Conservation (phyloP, 2,797 vertebrate species). For the Anabas testudineus region DNA sequence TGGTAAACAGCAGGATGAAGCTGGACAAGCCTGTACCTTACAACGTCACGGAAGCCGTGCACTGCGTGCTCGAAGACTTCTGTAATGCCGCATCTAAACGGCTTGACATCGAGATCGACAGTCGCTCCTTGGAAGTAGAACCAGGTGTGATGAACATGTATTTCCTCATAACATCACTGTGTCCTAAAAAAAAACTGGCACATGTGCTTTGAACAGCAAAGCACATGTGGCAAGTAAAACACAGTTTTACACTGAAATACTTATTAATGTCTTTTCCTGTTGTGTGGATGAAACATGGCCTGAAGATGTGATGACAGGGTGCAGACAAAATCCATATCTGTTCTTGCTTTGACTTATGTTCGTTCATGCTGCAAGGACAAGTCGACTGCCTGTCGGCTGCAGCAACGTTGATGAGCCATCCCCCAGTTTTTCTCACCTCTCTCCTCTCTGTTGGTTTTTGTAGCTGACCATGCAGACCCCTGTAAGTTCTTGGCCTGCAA, state of each 20-base stretch:
- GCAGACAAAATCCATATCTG: conserved; percentile 5
- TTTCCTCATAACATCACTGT: not conserved
- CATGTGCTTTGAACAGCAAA: no score
- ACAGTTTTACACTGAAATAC: not conserved
- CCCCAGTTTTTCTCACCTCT: not conserved
- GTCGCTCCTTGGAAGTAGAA: conserved; percentile 90
- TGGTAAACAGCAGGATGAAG: conserved; percentile 94
- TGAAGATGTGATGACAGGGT: conserved; percentile 7
- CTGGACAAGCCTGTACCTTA: conserved; percentile 90
- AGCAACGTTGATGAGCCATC: conserved; percentile 57
- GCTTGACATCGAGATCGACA: conserved; percentile 92
- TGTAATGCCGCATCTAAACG: conserved; percentile 86
- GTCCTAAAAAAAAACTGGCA: not conserved
- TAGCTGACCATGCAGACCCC: conserved; percentile 90
- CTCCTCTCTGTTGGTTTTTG: conserved; percentile 33
- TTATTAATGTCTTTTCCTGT: not conserved
- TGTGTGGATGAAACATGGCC: conserved; percentile 2
- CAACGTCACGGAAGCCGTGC: conserved; percentile 91
- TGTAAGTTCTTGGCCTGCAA: conserved; percentile 94
- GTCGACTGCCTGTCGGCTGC: conserved; percentile 20
- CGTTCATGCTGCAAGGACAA: conserved; percentile 42
- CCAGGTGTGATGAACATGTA: conserved; percentile 83
- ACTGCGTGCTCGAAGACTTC: conserved; percentile 90
- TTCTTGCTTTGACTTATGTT: conserved; percentile 11
- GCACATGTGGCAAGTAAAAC: not conserved